Conservation (phyloP, 2,113 vertebrate species). For the Eleginops maclovinus region DNA sequence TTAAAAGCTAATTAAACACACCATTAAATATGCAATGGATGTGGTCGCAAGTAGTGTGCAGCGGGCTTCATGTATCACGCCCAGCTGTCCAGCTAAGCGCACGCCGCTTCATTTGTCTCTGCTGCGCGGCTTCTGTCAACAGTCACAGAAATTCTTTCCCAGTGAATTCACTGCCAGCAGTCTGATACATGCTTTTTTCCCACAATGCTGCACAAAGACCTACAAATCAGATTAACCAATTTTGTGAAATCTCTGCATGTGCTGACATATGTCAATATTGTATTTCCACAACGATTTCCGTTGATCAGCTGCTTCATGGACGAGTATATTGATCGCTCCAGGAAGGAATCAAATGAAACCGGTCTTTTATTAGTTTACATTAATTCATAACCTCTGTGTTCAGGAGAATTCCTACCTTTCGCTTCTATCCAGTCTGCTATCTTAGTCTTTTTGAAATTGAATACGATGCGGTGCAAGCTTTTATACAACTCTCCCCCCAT, state of each 20-base stretch:
- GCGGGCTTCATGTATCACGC: constrained; percentile 62
- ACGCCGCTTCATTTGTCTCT: constrained; percentile 51
- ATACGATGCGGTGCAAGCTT: background rate
- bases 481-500: background rate
- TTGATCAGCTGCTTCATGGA: constrained; percentile 28
- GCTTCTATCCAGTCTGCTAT: background rate
- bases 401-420: background rate
- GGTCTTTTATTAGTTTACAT: constrained; percentile 18
- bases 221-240: constrained; percentile 19
- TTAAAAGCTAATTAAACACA: constrained; percentile 73
- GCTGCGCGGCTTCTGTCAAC: constrained; percentile 16
- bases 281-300: constrained; percentile 12
- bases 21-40: constrained; percentile 66
- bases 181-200: background rate
- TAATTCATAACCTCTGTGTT: background rate
- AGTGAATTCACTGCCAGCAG: constrained; percentile 2
- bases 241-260: constrained; percentile 27
- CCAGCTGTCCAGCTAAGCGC: constrained; percentile 41
- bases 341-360: constrained; percentile 2
- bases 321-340: background rate
- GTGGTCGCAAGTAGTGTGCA: constrained; percentile 43
- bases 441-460: constrained; percentile 23
- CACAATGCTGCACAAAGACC: background rate
- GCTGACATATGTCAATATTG: background rate
- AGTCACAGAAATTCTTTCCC: constrained; percentile 7